Conservation (phyloP, 37 sponge, comb jelly and placozoan species). For the Bolinopsis microptera region DNA sequence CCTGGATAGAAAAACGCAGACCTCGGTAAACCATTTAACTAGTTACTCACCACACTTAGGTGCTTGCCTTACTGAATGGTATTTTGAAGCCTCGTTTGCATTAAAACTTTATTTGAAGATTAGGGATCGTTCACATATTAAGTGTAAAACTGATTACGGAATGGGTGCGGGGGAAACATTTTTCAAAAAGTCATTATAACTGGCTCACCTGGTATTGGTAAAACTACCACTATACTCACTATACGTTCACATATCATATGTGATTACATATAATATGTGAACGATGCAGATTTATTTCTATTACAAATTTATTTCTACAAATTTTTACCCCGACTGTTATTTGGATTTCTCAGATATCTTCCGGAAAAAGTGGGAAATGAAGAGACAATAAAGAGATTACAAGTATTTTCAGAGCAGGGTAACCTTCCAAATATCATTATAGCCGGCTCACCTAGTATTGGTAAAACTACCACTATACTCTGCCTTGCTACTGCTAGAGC, state of each 20-base stretch:
- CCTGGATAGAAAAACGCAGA: constrained; percentile 95
- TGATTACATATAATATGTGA: no score
- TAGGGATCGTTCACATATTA: no score
- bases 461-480: constrained; percentile 97
- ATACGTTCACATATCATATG: no score
- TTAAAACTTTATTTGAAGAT: no score
- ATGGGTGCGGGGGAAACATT: no score
- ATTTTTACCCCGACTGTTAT: no score
- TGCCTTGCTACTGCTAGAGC: constrained; percentile 93
- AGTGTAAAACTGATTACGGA: no score
- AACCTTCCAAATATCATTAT: constrained; percentile 97
- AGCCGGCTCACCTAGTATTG: constrained; percentile 98
- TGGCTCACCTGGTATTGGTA: constrained; percentile 97
- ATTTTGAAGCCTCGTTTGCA: no score
- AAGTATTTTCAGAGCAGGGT: constrained; percentile 93
- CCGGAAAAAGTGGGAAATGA: constrained; percentile 90
- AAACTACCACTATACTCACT: constrained; percentile 94
- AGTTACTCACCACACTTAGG: not conserved
- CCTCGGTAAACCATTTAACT: constrained; percentile 70
- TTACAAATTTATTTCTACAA: no score
- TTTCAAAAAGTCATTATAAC: no score
- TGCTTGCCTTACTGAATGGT: no score
- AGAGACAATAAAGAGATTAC: constrained; percentile 84
- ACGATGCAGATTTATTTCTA: no score
- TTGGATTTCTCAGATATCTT: constrained; percentile 52